Base-by-base conservation (phyloP, 1,140 invertebrate species). In the Bombus impatiens region DNA sequence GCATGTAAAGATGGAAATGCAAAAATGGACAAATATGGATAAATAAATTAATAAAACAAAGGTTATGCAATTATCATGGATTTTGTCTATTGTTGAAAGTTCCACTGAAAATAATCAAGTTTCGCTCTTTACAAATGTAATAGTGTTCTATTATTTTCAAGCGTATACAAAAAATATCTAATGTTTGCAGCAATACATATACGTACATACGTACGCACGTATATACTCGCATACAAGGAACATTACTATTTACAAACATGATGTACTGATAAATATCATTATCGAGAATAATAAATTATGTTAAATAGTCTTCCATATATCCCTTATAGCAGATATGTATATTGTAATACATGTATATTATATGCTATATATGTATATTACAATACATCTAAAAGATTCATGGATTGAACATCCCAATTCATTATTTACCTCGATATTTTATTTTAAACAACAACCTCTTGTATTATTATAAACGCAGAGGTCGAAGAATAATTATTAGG, bases 251-350 rank as follows among this genome's bases (percentile, higher is more conserved):
- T 84, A 70, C 65, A 71, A 53, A 35, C 42, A 53, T 13, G 75
- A 84, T 28, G 13, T 3, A 5, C 53, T 32, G 10, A 32, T 53
- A 28, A 6, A 62, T 68, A 44, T 1, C 13, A 37, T 44, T 67
- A 37, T 28, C 8, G 10, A 47, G 32, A 79, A 71, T 72, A 79
- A 44, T 62, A 78, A 72, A 68, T 35, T 37, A 9, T 47, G 70
- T 84, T 84, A 77, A 83, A 83, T 42, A 67, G 18, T 57, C 78
- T 57, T 10, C 37, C 75, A 40, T n/a, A n/a, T 35, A 70, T 53
- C 35, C 8, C 22, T 42, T 67, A 15, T 42, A 42, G 75, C 12
- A 37, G 32, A 22, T 35, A 82, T 81, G 35, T 81, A 81, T 59
- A 80, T 5, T 59, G 25, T 28, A 59, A 59, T 28, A 59, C 57